A percentile compares a stretch with the other conserved stretches of the same genome.
Conservation (phyloP, 2,797 vertebrate genomes). For the Clarias platycephalus region DNA sequence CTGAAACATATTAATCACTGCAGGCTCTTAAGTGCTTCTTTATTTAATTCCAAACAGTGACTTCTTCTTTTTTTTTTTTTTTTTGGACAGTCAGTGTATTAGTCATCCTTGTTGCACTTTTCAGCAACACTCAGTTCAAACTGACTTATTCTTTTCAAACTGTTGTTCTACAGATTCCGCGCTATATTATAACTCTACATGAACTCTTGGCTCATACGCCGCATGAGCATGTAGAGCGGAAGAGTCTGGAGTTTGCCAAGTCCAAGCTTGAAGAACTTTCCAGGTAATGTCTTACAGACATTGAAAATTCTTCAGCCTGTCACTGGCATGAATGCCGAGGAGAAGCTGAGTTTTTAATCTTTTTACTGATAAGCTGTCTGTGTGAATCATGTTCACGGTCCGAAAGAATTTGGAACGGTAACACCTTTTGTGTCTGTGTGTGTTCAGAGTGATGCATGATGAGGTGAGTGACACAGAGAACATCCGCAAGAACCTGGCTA, state of each 20-base stretch:
- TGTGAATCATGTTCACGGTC: background rate
- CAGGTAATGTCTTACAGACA: constrained; percentile 30
- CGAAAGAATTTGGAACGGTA: background rate
- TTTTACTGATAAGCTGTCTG: background rate
- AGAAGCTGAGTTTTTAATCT: background rate
- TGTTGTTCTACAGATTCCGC: constrained; percentile 83
- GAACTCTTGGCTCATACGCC: constrained; percentile 96
- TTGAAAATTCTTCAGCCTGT: background rate
- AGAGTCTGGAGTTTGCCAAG: constrained; percentile 97
- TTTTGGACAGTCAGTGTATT: background rate
- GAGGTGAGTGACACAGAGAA: constrained; percentile 99
- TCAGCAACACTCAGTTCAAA: background rate
- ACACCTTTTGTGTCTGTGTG: constrained; percentile 8
- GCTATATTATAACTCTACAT: constrained; percentile 97
- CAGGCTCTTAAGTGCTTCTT: too few relatives aligned
- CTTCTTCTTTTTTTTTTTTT: too few relatives aligned
- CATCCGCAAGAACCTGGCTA: constrained; percentile 96
- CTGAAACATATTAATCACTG: too few relatives aligned
- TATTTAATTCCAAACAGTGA: too few relatives aligned
- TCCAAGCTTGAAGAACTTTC: constrained; percentile 92
- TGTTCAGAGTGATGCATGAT: constrained; percentile 92
- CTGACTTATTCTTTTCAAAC: background rate
- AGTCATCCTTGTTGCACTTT: background rate
- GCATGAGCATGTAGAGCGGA: constrained; percentile 95
- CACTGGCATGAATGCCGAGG: background rate